Conservation (phyloP, 2,888 invertebrate species). For the Tridacna gigas region DNA sequence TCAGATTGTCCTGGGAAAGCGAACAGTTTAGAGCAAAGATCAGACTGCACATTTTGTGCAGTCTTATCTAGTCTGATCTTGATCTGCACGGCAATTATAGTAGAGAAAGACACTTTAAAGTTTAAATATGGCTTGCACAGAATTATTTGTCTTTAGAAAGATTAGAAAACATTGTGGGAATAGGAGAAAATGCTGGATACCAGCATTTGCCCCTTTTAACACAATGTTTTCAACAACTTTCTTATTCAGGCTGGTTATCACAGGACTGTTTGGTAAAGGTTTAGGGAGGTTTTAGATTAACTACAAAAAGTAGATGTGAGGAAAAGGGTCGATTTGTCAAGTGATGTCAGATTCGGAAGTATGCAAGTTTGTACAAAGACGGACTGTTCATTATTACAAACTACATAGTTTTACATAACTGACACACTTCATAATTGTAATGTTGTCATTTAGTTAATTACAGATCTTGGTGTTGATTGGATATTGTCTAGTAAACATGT, state of each 20-base stretch:
- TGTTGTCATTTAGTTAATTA: not conserved
- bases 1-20: too few species aligned
- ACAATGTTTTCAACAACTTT: too few species aligned
- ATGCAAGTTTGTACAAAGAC: not conserved
- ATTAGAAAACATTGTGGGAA: not conserved
- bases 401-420: not conserved
- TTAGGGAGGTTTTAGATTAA: too few species aligned
- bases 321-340: not conserved
- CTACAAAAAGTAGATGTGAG: not conserved
- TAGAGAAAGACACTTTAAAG: too few species aligned
- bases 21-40: too few species aligned
- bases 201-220: too few species aligned
- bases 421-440: not conserved
- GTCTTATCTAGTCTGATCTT: too few species aligned
- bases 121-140: too few species aligned
- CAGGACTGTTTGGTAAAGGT: too few species aligned
- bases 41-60: too few species aligned
- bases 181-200: not conserved
- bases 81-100: too few species aligned
- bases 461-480: not conserved
- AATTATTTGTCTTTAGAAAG: not conserved
- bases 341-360: constrained; percentile 1
- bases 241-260: too few species aligned
- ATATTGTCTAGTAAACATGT: not conserved
- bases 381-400: not conserved